Base-by-base conservation (phyloP, 2,797 vertebrate genomes). In the Ptychadena robeensis region DNA sequence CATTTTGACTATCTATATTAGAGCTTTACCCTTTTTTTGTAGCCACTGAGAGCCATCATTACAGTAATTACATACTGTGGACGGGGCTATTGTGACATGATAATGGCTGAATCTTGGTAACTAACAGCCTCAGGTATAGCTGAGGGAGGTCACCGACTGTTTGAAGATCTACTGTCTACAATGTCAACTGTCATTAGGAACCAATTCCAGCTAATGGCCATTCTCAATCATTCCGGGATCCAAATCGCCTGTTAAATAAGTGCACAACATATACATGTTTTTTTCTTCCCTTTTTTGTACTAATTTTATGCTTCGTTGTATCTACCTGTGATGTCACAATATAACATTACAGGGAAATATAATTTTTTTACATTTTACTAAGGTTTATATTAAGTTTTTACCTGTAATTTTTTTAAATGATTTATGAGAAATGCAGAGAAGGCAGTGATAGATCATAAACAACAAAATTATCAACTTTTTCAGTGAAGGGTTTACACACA, bases 81-180 rank as follows among this genome's bases (percentile, higher is more conserved):
- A 14, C 72, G 15, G n/a, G 31, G 31, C 34, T 80, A 80, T 85
- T 85, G 77, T 85, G 53, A 80, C 40, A 37, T 64, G 32, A 80
- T 80, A 85, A 80, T 76, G 53, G 78, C 37, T 65, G 57, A 57
- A 70, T 25, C 30, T 65, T 75, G 53, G 78, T 75, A 64, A 30
- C 65, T 70, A 84, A 65, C 65, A 53, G 82, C 82, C 82, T 67
- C 30, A 22, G 82, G 82, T 70, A 53, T 80, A 79, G 82, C 82
- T 85, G 71, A 71, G 64, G 78, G 71, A 69, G 82, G 78, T 75
- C 18, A 63, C 18, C 31, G 40, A 32, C 68, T 75, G 70, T 84
- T 84, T 84, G 82, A 84, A 80, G 82, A 48, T 70, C 28, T 25
- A 38, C 70, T 74, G 71, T 31, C 28, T 12, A 74, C 82, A 80